Evolutionary conservation across 2,888 invertebrate species (phyloP), one percentile per base, ranked within the genome.

Genomic region (Harpalus rubripes): DNA sequence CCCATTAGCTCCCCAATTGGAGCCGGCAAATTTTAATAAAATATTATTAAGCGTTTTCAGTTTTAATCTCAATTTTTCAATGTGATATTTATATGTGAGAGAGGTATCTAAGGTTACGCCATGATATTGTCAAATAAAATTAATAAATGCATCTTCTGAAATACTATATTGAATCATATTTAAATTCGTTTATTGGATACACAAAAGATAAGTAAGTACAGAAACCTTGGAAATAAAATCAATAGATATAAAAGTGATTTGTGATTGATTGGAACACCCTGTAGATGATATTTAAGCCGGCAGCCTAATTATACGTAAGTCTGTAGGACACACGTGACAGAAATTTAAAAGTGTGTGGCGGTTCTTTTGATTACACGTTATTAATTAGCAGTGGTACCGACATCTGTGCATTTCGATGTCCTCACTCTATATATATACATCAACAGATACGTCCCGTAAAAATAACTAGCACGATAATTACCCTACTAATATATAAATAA

Each of bases 301-400:
- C 7, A 8, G 41, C 5, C 72, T 74, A 74, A 74, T 74, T 74
- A 74, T 74, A 74, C 32, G 15, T 44, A 26, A 41, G 41, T 52
- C 52, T 18, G 41, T 44, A 18, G 18, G 7, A 74, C 72, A 74
- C 68, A 74, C 72, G 72, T 74, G 72, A 74, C 72, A 74, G 72
- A 74, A 74, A 74, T 74, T 74, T 52, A 74, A 74, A 74, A 74
- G 72, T 44, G 68, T 68, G 72, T 16, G 72, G 72, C 72, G 72
- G 72, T 74, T 4, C 72, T 15, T 74, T 74, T 74, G 72, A 74
- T 74, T 74, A 74, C 72, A 74, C 72, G 44, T 74, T 74, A 74
- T 74, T 74, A 74, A 74, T 74, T 74, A 8, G 12, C 2, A 74
- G 32, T 32, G n/a, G 15, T 39, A 68, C 68, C n/a, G 6, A 68